Evolutionary conservation across 2,888 invertebrate species (phyloP), one percentile per base, ranked within the genome.

Genomic region (Diadegma fenestrale): DNA sequence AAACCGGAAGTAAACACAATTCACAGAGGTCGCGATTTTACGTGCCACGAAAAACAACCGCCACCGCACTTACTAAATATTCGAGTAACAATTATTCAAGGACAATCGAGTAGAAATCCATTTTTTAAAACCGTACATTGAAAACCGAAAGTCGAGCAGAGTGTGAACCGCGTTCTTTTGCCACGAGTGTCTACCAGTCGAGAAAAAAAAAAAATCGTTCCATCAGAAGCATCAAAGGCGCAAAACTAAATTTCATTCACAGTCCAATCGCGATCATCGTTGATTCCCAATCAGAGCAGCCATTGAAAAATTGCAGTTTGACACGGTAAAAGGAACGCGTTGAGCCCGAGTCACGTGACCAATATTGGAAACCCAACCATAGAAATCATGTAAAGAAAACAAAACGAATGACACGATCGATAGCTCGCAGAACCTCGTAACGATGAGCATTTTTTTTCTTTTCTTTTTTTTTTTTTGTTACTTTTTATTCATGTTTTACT

Each of bases 391-490:
- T 58, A 73, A 66, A 41, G 64, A 45, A 48, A 64, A 64, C 19
- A 73, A 41, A 22, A 72, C 12, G 41, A 37, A 45, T 63, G 58
- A 64, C 37, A 48, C 54, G 72, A 89, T 90, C 89, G 89, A 91
- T 91, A 89, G 91, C 92, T 93, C 90, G 92, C 91, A 90, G 26
- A 43, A 68, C 66, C 66, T 41, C 37, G 22, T 41, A 43, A 33
- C 33, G 68, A 68, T 22, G 45, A 91, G 90, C 91, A 89, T 92
- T 90, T 91, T 92, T 91, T 92, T 92, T 92, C 92, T 92, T 93
- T 92, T 93, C 93, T 92, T 91, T 92, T 91, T 92, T 92, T 37
- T 92, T 92, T 92, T 92, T 92, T 93, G 92, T 93, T 93, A 92
- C 91, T 92, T 91, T 92, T 92, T 92, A 92, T 92, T 93, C 92